A percentile compares a stretch with the other conserved stretches of the same genome.
Conservation (phyloP, 2,888 invertebrate genomes). For the Diloba caeruleocephala region DNA sequence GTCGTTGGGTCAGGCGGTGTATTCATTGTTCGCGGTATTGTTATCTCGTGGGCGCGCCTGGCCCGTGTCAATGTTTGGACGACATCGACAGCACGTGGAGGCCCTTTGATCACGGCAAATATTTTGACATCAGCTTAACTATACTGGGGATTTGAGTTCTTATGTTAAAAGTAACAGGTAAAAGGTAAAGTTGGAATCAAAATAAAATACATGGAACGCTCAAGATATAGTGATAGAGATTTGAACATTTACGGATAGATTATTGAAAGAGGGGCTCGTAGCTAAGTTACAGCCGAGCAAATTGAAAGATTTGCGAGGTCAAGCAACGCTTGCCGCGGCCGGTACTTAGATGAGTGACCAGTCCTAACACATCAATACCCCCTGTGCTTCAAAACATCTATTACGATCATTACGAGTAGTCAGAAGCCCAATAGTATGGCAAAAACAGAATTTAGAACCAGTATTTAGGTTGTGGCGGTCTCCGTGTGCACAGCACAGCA, state of each 20-base stretch:
- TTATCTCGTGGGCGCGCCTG: slow-evolving; percentile 71
- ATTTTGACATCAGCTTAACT: slow-evolving; percentile 57
- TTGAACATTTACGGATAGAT: neutral
- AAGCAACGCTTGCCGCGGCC: too few relatives aligned
- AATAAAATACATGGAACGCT: slow-evolving; percentile 22
- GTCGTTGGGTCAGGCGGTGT: slow-evolving; percentile 61
- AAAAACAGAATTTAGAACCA: too few relatives aligned
- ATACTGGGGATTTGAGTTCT: slow-evolving; percentile 32
- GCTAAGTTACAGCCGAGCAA: too few relatives aligned
- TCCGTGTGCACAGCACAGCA: too few relatives aligned
- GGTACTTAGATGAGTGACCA: too few relatives aligned
- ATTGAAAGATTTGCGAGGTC: too few relatives aligned
- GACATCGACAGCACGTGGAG: slow-evolving; percentile 67
- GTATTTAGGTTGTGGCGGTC: too few relatives aligned
- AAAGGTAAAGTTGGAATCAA: slow-evolving; percentile 31
- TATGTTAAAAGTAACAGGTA: slow-evolving; percentile 45
- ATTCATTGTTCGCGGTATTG: slow-evolving; percentile 75
- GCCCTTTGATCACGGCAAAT: slow-evolving; percentile 69
- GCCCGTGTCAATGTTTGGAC: slow-evolving; percentile 77
- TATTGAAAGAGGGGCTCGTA: too few relatives aligned
- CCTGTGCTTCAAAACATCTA: too few relatives aligned
- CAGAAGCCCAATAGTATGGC: too few relatives aligned
- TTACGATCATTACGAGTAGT: too few relatives aligned
- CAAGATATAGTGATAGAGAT: slow-evolving; percentile 30
- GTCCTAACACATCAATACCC: too few relatives aligned